A percentile compares a stretch with the other conserved stretches of the same genome.
Evolutionary conservation across 2,888 invertebrate genomes (phyloP).

Genomic region (Pseudococcus longispinus): DNA sequence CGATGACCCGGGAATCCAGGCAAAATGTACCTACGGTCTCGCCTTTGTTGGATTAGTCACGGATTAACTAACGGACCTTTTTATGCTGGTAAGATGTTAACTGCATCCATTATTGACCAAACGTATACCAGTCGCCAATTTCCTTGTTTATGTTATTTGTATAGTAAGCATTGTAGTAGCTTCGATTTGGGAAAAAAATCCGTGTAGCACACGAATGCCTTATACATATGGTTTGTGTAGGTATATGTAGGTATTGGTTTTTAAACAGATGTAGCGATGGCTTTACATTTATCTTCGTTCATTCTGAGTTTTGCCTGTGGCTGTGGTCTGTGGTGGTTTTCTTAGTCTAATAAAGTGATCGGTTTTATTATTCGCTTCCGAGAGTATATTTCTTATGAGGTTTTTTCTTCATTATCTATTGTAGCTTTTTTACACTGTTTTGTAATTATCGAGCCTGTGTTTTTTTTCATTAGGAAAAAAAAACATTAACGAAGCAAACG

Average conservation of each 20-base stretch:
- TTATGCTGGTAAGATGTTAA: conserved; percentile 33
- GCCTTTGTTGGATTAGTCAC: conserved; percentile 40
- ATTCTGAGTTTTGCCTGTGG: not conserved
- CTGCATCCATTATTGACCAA: conserved; percentile 25
- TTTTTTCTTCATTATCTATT: too few relatives aligned
- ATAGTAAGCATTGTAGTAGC: conserved; percentile 5
- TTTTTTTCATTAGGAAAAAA: not conserved
- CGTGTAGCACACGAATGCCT: not conserved
- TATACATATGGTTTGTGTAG: not conserved
- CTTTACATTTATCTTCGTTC: not conserved
- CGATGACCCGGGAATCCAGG: conserved; percentile 34
- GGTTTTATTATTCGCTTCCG: not conserved
- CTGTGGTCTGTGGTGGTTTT: not conserved
- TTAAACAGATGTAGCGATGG: not conserved
- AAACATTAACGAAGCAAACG: not conserved
- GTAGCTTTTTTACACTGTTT: not conserved
- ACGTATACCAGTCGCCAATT: conserved; percentile 7
- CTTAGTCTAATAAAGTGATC: not conserved
- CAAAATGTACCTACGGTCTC: conserved; percentile 34
- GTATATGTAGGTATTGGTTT: not conserved
- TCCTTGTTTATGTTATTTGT: conserved; percentile 34
- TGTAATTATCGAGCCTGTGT: not conserved
- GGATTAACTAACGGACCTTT: conserved; percentile 35
- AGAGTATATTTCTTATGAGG: too few relatives aligned
- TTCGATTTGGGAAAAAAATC: not conserved